Evolutionary conservation across 2,113 vertebrate genomes (phyloP).

Genomic region (Platichthys flesus): DNA sequence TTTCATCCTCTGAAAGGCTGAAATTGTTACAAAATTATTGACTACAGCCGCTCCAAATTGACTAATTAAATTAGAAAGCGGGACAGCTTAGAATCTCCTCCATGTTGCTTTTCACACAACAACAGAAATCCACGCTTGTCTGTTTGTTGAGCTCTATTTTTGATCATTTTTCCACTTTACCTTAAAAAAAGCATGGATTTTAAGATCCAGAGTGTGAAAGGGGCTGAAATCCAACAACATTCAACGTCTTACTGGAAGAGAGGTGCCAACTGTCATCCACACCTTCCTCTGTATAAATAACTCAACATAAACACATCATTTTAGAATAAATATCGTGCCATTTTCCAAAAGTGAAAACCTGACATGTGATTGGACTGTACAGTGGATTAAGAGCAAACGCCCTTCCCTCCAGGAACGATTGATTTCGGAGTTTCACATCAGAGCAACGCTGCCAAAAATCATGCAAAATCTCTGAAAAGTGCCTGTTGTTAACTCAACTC

Average conservation of each 20-base stretch:
- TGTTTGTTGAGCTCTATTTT: constrained; percentile 1
- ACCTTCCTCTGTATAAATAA: constrained; percentile 26
- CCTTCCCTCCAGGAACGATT: no score
- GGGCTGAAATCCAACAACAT: neutral
- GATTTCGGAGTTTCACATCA: no score
- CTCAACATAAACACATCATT: constrained; percentile 39
- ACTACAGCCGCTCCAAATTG: neutral
- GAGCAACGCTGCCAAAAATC: no score
- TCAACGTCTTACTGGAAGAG: neutral
- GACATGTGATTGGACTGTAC: no score
- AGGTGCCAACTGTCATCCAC: neutral
- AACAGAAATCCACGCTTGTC: neutral
- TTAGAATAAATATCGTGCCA: neutral
- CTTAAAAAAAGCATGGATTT: neutral
- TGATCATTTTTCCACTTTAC: neutral
- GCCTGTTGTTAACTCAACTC: no score
- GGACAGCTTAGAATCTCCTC: no score
- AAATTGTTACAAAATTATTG: neutral
- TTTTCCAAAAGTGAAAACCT: no score
- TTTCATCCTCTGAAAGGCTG: neutral
- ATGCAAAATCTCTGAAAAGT: no score
- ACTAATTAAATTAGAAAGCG: neutral
- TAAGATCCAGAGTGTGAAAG: neutral
- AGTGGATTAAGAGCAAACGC: no score
- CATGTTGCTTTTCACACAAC: neutral